phyloP scores from a whole-genome alignment of 2,113 vertebrate species.

The Caretta caretta region DNA sequence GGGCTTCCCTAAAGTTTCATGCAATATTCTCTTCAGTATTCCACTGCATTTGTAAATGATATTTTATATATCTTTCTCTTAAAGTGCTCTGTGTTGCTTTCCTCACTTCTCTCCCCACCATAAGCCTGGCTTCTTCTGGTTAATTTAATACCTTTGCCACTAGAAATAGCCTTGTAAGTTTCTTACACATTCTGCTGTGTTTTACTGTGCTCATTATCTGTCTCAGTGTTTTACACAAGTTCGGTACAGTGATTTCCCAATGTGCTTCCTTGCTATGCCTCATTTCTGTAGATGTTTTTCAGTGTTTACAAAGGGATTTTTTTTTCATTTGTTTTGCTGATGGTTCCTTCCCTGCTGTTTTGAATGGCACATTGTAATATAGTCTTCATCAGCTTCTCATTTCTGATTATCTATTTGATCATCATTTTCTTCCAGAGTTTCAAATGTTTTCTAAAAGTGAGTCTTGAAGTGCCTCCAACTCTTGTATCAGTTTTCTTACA shows the following conservation, averaged over 20 bases:
- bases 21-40: not conserved
- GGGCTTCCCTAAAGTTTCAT: slow-evolving; percentile 48
- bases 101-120: not conserved
- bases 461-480: not conserved
- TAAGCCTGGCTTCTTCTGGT: slow-evolving; percentile 19
- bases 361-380: not conserved
- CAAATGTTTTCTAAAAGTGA: not conserved
- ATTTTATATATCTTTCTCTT: slow-evolving; percentile 41
- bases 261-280: slow-evolving; percentile 30
- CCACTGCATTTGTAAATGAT: slow-evolving; percentile 23
- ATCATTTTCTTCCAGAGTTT: not conserved
- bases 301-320: slow-evolving; percentile 23
- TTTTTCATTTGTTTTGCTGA: not conserved
- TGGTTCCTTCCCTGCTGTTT: slow-evolving; percentile 28
- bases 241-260: slow-evolving; percentile 19
- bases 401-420: not conserved
- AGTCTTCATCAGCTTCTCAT: not conserved
- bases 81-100: not conserved
- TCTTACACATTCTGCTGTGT: slow-evolving; percentile 35
- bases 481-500: not conserved
- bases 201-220: slow-evolving; percentile 59
- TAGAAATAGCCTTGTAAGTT: slow-evolving; percentile 50
- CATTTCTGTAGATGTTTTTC: not conserved
- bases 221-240: slow-evolving; percentile 51
- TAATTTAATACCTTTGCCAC: slow-evolving; percentile 53